Evolutionary conservation across 2,113 vertebrate species (phyloP).

Genomic region (Maccullochella peelii): DNA sequence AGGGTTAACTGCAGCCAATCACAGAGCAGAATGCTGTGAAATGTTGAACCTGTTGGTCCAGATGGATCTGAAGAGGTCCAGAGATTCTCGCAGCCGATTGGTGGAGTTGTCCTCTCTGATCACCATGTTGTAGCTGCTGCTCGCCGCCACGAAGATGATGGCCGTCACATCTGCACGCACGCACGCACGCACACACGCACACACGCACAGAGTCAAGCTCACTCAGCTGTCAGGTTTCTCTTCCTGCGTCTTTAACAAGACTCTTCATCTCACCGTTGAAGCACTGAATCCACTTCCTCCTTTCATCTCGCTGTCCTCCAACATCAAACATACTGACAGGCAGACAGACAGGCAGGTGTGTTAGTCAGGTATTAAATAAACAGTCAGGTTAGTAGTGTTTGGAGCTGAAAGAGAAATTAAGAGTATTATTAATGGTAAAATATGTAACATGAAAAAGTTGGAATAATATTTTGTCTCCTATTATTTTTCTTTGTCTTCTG

Average conservation of each 20-base stretch:
- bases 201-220: neutral
- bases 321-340: conserved; percentile 96
- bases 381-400: too few species aligned
- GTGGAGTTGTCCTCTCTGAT: conserved; percentile 98
- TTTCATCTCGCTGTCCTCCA: conserved; percentile 96
- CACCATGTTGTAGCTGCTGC: conserved; percentile 99
- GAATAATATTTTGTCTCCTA: too few species aligned
- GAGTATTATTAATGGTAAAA: neutral
- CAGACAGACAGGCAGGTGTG: neutral
- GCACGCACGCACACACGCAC: neutral
- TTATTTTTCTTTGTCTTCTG: too few species aligned
- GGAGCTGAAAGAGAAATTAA: too few species aligned
- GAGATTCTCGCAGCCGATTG: conserved; percentile 94
- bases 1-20: neutral
- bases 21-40: neutral
- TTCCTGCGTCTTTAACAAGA: too few species aligned
- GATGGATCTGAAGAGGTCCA: conserved; percentile 98
- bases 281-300: conserved; percentile 99
- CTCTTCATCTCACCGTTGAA: conserved; percentile 90
- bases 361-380: neutral
- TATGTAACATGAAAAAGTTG: too few species aligned
- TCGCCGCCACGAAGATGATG: conserved; percentile 97
- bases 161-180: conserved; percentile 90
- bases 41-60: conserved; percentile 94
- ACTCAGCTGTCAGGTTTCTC: too few species aligned